Evolutionary conservation across 2,888 invertebrate genomes (phyloP).

Genomic region (Diarsia brunnea): DNA sequence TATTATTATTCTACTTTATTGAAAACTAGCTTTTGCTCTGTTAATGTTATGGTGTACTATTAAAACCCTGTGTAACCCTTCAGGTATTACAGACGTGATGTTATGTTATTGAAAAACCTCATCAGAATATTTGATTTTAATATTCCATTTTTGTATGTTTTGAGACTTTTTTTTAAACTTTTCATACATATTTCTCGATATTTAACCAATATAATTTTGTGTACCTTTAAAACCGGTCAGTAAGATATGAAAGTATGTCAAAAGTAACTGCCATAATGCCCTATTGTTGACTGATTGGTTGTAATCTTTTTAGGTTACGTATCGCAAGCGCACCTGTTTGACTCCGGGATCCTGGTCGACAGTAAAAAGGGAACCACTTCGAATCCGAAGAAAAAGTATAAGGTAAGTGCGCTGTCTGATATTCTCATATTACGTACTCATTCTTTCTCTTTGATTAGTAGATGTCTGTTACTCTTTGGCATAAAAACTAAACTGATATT

Average conservation of each 20-base stretch:
- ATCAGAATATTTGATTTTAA: too few relatives aligned
- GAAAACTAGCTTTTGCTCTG: too few relatives aligned
- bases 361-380: conserved; percentile 80
- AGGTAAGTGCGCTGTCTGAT: conserved; percentile 70
- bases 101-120: too few relatives aligned
- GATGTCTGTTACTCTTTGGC: background rate
- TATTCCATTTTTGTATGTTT: background rate
- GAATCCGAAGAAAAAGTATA: conserved; percentile 89
- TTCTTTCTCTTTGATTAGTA: background rate
- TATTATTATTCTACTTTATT: background rate
- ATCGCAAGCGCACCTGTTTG: conserved; percentile 90
- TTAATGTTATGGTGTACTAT: too few relatives aligned
- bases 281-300: conserved; percentile 11
- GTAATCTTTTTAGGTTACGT: conserved; percentile 85
- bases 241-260: conserved; percentile 13
- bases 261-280: background rate
- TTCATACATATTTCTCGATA: background rate
- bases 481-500: background rate
- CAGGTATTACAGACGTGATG: too few relatives aligned
- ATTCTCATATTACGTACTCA: background rate
- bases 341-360: conserved; percentile 84
- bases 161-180: background rate
- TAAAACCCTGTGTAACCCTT: too few relatives aligned
- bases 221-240: background rate
- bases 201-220: background rate